Conservation (phyloP, 2,113 vertebrate species). For the Bombycilla garrulus region DNA sequence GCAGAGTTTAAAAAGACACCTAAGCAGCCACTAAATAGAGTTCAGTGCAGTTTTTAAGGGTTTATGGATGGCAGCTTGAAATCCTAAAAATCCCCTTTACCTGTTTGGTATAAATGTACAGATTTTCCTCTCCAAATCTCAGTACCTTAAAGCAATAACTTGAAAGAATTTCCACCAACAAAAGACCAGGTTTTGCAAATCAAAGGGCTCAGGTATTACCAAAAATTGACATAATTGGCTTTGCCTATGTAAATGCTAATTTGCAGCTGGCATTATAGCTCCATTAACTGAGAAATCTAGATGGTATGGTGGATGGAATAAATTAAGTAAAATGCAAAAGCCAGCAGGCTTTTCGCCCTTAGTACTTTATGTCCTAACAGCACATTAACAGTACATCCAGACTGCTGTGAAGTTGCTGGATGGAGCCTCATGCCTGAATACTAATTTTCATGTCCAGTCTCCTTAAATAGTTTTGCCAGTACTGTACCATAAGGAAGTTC, state of each 20-base stretch:
- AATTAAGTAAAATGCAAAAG: background rate
- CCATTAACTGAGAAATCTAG: background rate
- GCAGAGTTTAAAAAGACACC: background rate
- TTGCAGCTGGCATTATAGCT: background rate
- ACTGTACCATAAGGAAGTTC: background rate
- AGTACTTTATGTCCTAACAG: background rate
- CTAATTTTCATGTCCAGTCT: background rate
- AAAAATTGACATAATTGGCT: background rate
- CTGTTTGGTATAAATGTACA: background rate
- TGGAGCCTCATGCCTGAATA: background rate
- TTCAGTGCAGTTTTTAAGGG: slow-evolving; percentile 8
- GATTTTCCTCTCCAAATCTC: background rate
- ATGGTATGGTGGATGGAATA: background rate
- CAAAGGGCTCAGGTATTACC: background rate
- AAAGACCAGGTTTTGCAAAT: background rate
- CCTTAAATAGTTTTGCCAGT: background rate
- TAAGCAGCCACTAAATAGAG: background rate
- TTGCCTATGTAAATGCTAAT: background rate
- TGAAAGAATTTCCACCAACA: background rate
- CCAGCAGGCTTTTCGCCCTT: slow-evolving; percentile 12
- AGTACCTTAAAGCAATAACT: background rate
- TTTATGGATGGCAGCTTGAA: background rate
- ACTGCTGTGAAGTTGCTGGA: background rate
- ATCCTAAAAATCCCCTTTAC: background rate
- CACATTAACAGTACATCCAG: background rate